These are phyloP conservation scores for Tiaroga cobitis DNA, from an alignment of 2,797 vertebrate genomes.

Conservation along the genomic window DNA sequence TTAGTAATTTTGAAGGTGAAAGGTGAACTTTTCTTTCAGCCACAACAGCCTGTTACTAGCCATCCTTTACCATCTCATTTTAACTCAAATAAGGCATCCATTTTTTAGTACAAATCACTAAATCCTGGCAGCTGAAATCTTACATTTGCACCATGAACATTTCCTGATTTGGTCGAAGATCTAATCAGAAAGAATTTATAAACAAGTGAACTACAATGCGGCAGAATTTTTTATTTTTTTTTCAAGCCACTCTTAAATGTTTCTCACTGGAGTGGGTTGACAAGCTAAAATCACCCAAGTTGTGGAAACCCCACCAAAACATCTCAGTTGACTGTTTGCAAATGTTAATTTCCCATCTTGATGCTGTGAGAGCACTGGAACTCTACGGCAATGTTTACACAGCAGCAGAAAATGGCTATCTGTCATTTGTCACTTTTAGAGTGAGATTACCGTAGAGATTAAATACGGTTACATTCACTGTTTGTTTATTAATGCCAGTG, in stretches of 20 bases:
- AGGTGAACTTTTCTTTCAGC: not conserved
- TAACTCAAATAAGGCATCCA: not conserved
- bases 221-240: not conserved
- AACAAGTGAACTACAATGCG: not conserved
- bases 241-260: not conserved
- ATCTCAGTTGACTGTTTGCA: not conserved
- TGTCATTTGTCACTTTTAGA: not conserved
- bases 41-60: not conserved
- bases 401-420: not conserved
- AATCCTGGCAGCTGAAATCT: not conserved
- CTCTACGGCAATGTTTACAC: not conserved
- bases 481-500: not conserved
- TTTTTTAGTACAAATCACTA: not conserved
- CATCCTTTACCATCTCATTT: not conserved
- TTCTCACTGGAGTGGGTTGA: not conserved
- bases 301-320: not conserved
- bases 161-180: not conserved
- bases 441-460: no score
- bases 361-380: not conserved
- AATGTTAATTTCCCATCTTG: not conserved
- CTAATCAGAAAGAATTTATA: not conserved
- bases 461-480: not conserved
- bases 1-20: not conserved
- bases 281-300: not conserved
- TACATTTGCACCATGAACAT: not conserved